Evolutionary conservation across 2,888 invertebrate genomes (phyloP), one percentile per base, ranked within the genome.

Genomic region (Choristoneura rosaceana): DNA sequence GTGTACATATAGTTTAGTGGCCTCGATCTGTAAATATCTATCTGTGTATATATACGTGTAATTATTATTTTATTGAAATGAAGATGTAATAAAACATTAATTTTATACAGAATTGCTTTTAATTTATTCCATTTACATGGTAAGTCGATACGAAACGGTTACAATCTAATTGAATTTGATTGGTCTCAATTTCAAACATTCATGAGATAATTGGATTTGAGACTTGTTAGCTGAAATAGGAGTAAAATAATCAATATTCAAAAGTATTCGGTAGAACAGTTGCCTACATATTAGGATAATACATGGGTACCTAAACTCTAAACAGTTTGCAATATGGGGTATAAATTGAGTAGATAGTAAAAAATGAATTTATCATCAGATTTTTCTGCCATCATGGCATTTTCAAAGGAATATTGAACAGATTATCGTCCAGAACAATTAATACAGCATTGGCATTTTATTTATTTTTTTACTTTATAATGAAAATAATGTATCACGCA

Each of bases 1-100:
- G 90, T 94, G 93, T 94, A 94, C 78, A 94, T 94, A 94, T 94
- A 93, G 92, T 86, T 58, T 76, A 84, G 90, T 76, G 92, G 93
- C 91, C 92, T 91, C 90, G 89, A 82, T 84, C 84, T 93, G 93
- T 93, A 94, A 84, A 94, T 93, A 94, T 83, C 81, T 89, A 82
- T 86, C 82, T 91, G 90, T 93, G 89, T 93, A 93, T 91, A 91
- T 92, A 92, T 88, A 87, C 86, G 89, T 93, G 93, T 93, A 92
- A 91, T 92, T 92, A 93, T 90, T 90, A 93, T 93, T 92, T 92
- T 93, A 93, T 92, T 93, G 85, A 92, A 88, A 90, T 87, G 85
- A 89, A 89, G 87, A 89, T 90, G 89, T 90, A 93, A 93, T 93
- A 93, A 93, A 93, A 89, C 84, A 90, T 88, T 86, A 90, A 90